phyloP scores from a whole-genome alignment of 2,113 vertebrate species.

The Aptenodytes patagonicus region DNA sequence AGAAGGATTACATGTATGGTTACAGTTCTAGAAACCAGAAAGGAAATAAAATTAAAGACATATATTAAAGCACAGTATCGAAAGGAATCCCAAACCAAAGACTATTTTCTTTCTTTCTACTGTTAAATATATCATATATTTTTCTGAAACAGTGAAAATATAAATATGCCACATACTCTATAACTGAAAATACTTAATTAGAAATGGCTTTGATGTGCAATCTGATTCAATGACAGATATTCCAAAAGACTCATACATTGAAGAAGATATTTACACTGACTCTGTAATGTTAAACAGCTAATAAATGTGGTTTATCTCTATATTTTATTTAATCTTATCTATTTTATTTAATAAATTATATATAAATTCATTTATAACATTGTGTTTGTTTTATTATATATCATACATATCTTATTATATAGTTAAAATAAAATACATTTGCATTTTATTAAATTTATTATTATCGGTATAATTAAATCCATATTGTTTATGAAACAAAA shows the following conservation, averaged over 20 bases:
- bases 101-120: background rate
- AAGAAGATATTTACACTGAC: background rate
- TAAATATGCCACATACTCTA: background rate
- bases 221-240: background rate
- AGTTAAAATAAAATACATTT: background rate
- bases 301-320: background rate
- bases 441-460: background rate
- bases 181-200: background rate
- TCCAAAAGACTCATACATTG: background rate
- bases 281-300: background rate
- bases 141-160: background rate
- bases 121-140: background rate
- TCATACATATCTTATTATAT: background rate
- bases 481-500: background rate
- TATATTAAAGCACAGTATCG: background rate
- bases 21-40: background rate
- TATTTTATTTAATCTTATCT: background rate
- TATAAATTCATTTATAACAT: background rate
- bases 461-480: background rate
- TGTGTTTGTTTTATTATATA: background rate
- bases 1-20: background rate
- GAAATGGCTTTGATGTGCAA: background rate
- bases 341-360: background rate
- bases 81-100: background rate
- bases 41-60: background rate